Percentiles rank a stretch among this genome's conserved stretches.
These are phyloP conservation scores for Nasua narica DNA, from an alignment of 2,797 vertebrate genomes.

Conservation along the genomic window DNA sequence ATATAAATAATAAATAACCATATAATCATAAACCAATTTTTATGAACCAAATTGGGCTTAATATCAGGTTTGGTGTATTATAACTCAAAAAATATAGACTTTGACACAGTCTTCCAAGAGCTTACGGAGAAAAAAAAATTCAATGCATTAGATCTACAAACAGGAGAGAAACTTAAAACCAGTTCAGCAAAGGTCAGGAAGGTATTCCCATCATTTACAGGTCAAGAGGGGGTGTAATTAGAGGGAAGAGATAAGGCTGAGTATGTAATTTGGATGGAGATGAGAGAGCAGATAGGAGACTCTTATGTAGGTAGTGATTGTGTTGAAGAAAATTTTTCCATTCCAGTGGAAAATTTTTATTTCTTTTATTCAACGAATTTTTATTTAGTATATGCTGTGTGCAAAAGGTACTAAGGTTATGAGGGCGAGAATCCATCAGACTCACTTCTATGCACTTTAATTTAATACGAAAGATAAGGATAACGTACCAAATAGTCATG, in stretches of 20 bases:
- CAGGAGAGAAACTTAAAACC: conserved; percentile 66
- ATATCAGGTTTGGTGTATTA: conserved; percentile 48
- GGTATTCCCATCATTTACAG: conserved; percentile 69
- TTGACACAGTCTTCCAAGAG: conserved; percentile 54
- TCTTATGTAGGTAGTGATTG: conserved; percentile 47
- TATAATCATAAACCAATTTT: conserved; percentile 71
- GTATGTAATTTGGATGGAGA: conserved; percentile 70
- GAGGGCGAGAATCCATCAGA: background rate
- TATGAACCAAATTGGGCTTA: conserved; percentile 65
- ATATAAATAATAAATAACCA: conserved; percentile 70
- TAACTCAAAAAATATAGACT: conserved; percentile 60
- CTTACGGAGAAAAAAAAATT: background rate
- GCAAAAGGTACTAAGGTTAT: background rate
- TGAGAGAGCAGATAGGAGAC: conserved; percentile 63
- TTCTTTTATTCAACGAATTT: background rate
- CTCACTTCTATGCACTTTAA: background rate
- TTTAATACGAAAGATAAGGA: background rate
- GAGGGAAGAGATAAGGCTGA: conserved; percentile 69
- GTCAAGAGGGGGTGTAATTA: conserved; percentile 72
- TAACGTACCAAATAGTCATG: background rate
- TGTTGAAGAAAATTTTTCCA: conserved; percentile 39
- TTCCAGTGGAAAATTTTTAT: conserved; percentile 28
- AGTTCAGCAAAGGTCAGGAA: conserved; percentile 69
- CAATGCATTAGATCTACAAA: conserved; percentile 60
- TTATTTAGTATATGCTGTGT: conserved; percentile 25